Evolutionary conservation across 2,888 invertebrate species (phyloP), one percentile per base, ranked within the genome.

Genomic region (Anthoptus insignis): DNA sequence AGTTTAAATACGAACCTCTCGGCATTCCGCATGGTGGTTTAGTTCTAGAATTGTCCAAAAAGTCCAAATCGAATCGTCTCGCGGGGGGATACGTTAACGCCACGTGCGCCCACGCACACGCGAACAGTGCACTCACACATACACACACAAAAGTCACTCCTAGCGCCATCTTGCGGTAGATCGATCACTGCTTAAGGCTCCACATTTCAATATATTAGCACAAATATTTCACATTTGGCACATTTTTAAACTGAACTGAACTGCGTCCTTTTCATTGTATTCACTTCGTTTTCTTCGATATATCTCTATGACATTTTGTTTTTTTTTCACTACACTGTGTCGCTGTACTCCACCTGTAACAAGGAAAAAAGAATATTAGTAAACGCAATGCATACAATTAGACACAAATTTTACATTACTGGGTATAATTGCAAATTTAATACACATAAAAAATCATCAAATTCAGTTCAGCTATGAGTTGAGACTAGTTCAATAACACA

Each of bases 21-120:
- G 98, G 98, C 97, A 99, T 98, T 72, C 99, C 99, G 87, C 99
- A 99, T 67, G 99, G 99, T 68, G 96, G 96, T 79, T 97, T 97
- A 29, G 98, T 98, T 80, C 98, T 95, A 50, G 97, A 95, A 83
- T 97, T 98, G 84, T 99, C 99, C 91, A 99, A 93, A 91, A 98
- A 99, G 89, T 99, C 99, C 88, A 99, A 93, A 80, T 97, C 98
- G 81, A 96, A 97, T 81, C 96, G 95, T 79, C 99, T 95, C 0
- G 98, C 98, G 1, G 97, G 97, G 61, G 99, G 99, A 87, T 96
- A 99, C 11, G 97, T 98, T 59, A 99, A 93, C 9, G 97, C 96
- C 39, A 99, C 97, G 87, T 99, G 99, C 54, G 92, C 94, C 54
- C 76, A 77, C 70, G 86, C 89, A 68, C 73, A 74, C 82, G 76